Conservation (phyloP, 2,888 invertebrate genomes). For the Carabus problematicus region DNA sequence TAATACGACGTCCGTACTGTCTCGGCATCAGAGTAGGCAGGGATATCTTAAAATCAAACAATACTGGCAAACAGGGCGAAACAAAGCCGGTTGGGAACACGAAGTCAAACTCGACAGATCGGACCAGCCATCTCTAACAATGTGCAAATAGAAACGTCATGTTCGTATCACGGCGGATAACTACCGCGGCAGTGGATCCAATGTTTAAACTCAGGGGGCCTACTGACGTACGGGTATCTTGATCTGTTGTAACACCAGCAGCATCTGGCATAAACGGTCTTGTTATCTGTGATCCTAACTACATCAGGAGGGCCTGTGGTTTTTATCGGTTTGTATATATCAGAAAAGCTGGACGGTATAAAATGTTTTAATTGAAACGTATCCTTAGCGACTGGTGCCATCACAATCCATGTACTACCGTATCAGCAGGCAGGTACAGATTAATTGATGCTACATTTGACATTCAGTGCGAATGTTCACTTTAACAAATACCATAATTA, state of each 20-base stretch:
- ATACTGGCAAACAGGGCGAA: slow-evolving; percentile 18
- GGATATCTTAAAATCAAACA: slow-evolving; percentile 34
- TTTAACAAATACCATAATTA: too few relatives aligned
- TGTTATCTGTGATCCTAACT: too few relatives aligned
- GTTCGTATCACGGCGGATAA: not conserved
- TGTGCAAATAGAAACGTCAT: slow-evolving; percentile 34
- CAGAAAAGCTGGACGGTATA: too few relatives aligned
- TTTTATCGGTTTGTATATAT: not conserved
- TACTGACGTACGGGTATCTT: not conserved
- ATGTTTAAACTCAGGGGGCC: not conserved
- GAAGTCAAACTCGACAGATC: slow-evolving; percentile 17
- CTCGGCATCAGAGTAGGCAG: too few relatives aligned
- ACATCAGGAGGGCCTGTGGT: not conserved
- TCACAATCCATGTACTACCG: too few relatives aligned
- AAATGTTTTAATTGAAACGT: too few relatives aligned
- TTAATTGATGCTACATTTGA: too few relatives aligned
- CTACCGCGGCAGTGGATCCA: not conserved
- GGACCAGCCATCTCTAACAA: slow-evolving; percentile 26
- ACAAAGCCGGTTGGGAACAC: slow-evolving; percentile 3
- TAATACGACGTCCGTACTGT: too few relatives aligned
- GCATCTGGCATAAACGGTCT: too few relatives aligned
- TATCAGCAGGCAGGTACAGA: too few relatives aligned
- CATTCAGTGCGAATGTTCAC: too few relatives aligned
- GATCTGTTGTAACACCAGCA: not conserved
- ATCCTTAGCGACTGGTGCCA: too few relatives aligned